Evolutionary conservation across 2,797 vertebrate genomes (phyloP), one percentile per base, ranked within the genome.

Genomic region (Labroides dimidiatus): DNA sequence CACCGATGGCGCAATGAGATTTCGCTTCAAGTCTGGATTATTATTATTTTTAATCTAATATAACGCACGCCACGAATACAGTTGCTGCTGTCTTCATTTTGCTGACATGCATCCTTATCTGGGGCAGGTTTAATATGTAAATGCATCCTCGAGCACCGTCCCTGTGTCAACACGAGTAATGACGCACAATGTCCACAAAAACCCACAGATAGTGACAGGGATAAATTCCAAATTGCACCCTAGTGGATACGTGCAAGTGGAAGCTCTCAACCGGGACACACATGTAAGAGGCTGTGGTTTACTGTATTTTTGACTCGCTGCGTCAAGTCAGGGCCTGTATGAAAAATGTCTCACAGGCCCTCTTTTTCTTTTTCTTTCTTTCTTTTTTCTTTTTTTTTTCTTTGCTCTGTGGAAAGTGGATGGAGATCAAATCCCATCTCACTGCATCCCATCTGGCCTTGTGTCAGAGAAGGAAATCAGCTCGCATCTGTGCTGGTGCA

Each of bases 281-380:
- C 39, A 50, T 43, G 20, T 11, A 24, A 49, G 10, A 48, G 56
- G 42, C n/a, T 75, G 68, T 50, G 65, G 27, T 75, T 67, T 75
- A 74, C 39, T 16, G 66, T 69, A 52, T 52, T 30, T 50, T 76
- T 58, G 65, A 39, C 59, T 81, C 20, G 62, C 70, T 91, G 89
- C 88, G 82, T 85, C 91, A 89, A 82, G 86, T 39, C 75, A 8
- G 78, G 89, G 87, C 88, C 87, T 86, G 84, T 47, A 42, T 72
- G 65, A 68, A 52, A 73, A 70, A 75, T 77, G 71, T 76, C 61
- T 59, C 53, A 55, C 24, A 65, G 77, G 81, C 80, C 75, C n/a
- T n/a, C n/a, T n/a, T n/a, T n/a, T n/a, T n/a, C n/a, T n/a, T n/a
- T n/a, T n/a, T n/a, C n/a, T n/a, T n/a, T n/a, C n/a, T n/a, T n/a